Percentiles rank a stretch among this genome's conserved stretches.
These are phyloP conservation scores for Rotaria macrura DNA, from an alignment of 2,888 invertebrate genomes.

Conservation along the genomic window DNA sequence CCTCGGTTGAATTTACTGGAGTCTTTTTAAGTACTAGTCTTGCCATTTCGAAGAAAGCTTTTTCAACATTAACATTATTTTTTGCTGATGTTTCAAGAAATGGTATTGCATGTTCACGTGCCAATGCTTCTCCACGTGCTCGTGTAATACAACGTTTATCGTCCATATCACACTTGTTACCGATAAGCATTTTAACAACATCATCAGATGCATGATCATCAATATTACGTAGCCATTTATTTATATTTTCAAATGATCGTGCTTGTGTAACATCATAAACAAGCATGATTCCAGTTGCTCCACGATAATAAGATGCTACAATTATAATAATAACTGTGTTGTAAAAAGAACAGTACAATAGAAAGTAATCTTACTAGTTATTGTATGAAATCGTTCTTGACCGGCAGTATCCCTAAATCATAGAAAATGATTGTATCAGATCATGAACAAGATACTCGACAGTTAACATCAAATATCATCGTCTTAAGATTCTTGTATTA, in stretches of 20 bases:
- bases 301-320: constrained; percentile 81
- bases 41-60: constrained; percentile 5
- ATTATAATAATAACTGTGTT: constrained; percentile 67
- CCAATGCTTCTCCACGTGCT: constrained; percentile 72
- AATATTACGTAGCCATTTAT: constrained; percentile 93
- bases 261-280: constrained; percentile 94
- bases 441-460: no score
- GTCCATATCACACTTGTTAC: constrained; percentile 89
- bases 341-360: constrained; percentile 90
- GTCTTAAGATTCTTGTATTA: no score
- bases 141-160: constrained; percentile 77
- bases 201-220: constrained; percentile 91
- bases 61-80: constrained; percentile 43
- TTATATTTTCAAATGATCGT: constrained; percentile 94
- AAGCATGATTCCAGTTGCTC: constrained; percentile 87
- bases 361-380: constrained; percentile 61
- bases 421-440: no score
- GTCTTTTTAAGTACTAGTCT: neutral
- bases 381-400: constrained; percentile 93
- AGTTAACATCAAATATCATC: no score
- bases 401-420: constrained; percentile 71
- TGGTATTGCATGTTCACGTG: constrained; percentile 75
- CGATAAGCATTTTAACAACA: constrained; percentile 88
- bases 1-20: neutral
- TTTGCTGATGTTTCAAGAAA: constrained; percentile 93